Percentiles rank a stretch among this genome's conserved stretches.
phyloP scores from a whole-genome alignment of 2,888 invertebrate genomes.

The Lasioglossum marginatum region DNA sequence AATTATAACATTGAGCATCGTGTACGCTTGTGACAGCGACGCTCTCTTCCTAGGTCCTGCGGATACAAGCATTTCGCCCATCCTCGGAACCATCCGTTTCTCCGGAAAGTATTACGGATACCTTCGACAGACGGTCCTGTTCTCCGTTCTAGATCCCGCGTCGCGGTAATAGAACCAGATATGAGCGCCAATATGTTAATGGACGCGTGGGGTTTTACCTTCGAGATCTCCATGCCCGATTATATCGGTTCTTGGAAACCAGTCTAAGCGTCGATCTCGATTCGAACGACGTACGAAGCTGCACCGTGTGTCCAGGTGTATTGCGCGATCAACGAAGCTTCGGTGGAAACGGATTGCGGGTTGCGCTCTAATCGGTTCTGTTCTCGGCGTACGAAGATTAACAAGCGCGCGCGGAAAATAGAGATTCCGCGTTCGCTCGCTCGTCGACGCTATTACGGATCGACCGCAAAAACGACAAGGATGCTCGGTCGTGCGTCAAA shows the following conservation, averaged over 20 bases:
- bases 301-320: not conserved
- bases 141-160: conserved; percentile 13
- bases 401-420: not conserved
- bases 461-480: conserved; percentile 41
- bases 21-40: not conserved
- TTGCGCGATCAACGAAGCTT: not conserved
- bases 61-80: not conserved
- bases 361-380: not conserved
- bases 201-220: conserved; percentile 71
- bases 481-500: conserved; percentile 36
- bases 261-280: conserved; percentile 54
- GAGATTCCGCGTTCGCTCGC: conserved; percentile 10
- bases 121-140: not conserved
- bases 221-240: conserved; percentile 73
- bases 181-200: conserved; percentile 71
- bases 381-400: not conserved
- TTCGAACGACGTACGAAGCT: conserved; percentile 42
- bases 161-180: conserved; percentile 39
- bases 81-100: not conserved
- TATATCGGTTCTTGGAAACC: conserved; percentile 72
- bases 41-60: conserved; percentile 15
- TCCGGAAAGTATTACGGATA: not conserved
- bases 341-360: not conserved
- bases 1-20: not conserved
- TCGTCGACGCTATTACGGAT: conserved; percentile 22